Evolutionary conservation across 2,113 vertebrate genomes (phyloP).

Genomic region (Pseudopipra pipra): DNA sequence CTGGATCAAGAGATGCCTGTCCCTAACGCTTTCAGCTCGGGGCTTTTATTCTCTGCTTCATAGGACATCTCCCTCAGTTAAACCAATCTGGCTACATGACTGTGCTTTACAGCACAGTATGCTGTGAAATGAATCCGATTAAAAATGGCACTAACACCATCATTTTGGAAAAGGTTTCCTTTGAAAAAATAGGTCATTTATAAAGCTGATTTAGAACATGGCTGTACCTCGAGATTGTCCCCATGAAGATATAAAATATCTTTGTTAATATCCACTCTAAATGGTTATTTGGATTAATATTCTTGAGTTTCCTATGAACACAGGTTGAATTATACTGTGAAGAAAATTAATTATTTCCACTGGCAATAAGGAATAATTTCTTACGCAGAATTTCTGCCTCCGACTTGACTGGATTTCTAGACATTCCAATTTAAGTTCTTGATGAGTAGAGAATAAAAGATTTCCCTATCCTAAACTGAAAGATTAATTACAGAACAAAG

Average conservation of each 20-base stretch:
- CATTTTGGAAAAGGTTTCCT: neutral
- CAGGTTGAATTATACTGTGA: neutral
- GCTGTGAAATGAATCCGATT: neutral
- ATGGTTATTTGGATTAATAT: constrained; percentile 29
- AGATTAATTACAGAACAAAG: constrained; percentile 55
- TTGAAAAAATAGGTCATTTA: neutral
- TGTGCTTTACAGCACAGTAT: neutral
- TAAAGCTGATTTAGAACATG: neutral
- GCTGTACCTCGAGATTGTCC: neutral
- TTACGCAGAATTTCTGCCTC: constrained; percentile 7
- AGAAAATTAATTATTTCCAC: constrained; percentile 35
- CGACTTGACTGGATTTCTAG: constrained; percentile 25
- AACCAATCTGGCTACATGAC: neutral
- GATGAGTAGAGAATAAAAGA: constrained; percentile 33
- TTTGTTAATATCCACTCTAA: constrained; percentile 13
- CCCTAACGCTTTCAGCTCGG: rapidly evolving
- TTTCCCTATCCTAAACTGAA: constrained; percentile 8
- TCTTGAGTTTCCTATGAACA: neutral
- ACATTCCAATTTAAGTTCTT: constrained; percentile 38
- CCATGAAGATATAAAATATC: neutral
- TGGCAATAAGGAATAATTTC: constrained; percentile 36
- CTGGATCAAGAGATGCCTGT: neutral
- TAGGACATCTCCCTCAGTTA: neutral
- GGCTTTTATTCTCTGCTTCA: neutral
- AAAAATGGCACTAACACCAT: rapidly evolving